Evolutionary conservation across 2,797 vertebrate genomes (phyloP).

Genomic region (Anguilla marmorata): DNA sequence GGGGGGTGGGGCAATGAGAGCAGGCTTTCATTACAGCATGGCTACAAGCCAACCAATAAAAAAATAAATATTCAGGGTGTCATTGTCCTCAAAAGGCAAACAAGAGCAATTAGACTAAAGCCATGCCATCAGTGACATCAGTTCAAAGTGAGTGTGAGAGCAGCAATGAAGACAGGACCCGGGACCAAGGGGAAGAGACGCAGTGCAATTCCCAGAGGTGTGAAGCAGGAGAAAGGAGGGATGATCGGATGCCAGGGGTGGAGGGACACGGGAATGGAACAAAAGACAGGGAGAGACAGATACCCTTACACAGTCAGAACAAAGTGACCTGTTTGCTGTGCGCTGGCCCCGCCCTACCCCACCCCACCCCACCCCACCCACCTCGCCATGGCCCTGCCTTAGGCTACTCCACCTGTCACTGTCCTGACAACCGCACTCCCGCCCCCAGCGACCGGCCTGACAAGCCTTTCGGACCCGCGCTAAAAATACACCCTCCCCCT

Average conservation of each 20-base stretch:
- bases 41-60: neutral
- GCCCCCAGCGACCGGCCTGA: conserved; percentile 42
- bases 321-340: conserved; percentile 59
- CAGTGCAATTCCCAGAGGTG: neutral
- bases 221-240: neutral
- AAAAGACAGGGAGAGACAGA: conserved; percentile 19
- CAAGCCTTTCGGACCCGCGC: conserved; percentile 26
- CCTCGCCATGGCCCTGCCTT: conserved; percentile 45
- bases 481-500: conserved; percentile 31
- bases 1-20: no score
- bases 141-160: neutral
- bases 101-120: neutral
- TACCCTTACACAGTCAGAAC: conserved; percentile 49
- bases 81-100: neutral
- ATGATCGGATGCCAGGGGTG: neutral
- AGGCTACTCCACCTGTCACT: conserved; percentile 67
- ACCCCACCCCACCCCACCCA: no score
- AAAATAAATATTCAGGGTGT: neutral
- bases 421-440: conserved; percentile 54
- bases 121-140: neutral
- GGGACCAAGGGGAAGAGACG: neutral
- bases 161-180: neutral
- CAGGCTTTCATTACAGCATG: no score
- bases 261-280: neutral
- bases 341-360: conserved; percentile 6